Percentiles rank a stretch among this genome's conserved stretches.
Conservation (phyloP, 1,140 invertebrate genomes). For the Pissodes strobi region DNA sequence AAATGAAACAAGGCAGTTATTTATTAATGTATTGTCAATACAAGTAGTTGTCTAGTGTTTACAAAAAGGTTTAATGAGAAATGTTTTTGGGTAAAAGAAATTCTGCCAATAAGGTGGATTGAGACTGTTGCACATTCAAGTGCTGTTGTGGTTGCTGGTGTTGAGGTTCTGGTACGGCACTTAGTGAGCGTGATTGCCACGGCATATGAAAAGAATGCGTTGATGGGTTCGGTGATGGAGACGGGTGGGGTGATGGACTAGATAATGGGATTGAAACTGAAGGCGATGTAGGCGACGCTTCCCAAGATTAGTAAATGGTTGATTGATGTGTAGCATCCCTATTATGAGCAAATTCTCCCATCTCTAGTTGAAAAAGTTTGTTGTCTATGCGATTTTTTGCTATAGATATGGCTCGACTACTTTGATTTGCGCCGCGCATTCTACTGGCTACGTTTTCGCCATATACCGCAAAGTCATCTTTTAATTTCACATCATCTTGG, state of each 20-base stretch:
- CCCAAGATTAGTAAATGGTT: neutral
- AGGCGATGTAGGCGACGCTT: neutral
- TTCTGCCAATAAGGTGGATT: too few species aligned
- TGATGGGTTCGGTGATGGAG: too few species aligned
- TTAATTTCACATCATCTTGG: slow-evolving; percentile 19
- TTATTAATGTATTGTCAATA: too few species aligned
- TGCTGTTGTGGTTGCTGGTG: too few species aligned
- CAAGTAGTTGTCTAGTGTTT: too few species aligned
- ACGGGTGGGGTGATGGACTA: neutral
- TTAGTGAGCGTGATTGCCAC: too few species aligned
- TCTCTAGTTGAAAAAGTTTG: too few species aligned
- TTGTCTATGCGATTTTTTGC: slow-evolving; percentile 20
- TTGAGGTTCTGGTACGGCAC: too few species aligned
- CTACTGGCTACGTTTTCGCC: slow-evolving; percentile 14
- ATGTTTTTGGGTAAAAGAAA: too few species aligned
- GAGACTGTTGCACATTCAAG: too few species aligned
- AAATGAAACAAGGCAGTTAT: too few species aligned
- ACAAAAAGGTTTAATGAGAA: too few species aligned
- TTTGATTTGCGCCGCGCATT: slow-evolving; percentile 18
- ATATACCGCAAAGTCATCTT: slow-evolving; percentile 21
- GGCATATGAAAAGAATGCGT: neutral
- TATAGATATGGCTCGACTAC: slow-evolving; percentile 13
- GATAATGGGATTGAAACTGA: neutral
- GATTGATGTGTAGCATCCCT: neutral
- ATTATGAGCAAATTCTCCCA: neutral